These are phyloP conservation scores for Henricia sp. DNA, from an alignment of 53 echinoderm and acorn worm genomes.

Conservation along the genomic window DNA sequence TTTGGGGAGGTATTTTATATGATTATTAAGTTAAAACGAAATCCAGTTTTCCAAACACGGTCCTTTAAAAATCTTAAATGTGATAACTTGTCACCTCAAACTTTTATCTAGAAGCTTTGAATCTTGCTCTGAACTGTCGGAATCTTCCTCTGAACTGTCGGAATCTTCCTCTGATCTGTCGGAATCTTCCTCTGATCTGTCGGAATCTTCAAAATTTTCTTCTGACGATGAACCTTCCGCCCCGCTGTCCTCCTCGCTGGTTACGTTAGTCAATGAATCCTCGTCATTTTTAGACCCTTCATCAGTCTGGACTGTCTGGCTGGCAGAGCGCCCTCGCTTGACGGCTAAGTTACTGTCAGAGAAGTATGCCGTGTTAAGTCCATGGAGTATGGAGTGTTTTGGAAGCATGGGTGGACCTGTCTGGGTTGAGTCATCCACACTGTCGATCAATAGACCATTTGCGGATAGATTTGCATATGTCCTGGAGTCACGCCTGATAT, in stretches of 20 bases:
- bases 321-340: slow-evolving; percentile 42
- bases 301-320: slow-evolving; percentile 6
- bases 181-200: slow-evolving; percentile 28
- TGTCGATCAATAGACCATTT: no score
- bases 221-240: slow-evolving; percentile 5
- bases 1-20: no score
- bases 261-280: slow-evolving; percentile 28
- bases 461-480: no score
- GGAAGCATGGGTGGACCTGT: background rate
- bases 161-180: no score
- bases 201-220: background rate
- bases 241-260: slow-evolving; percentile 24
- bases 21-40: no score
- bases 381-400: background rate
- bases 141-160: background rate
- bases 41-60: no score
- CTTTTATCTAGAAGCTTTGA: slow-evolving; percentile 1
- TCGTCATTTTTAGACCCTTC: background rate
- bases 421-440: slow-evolving; percentile 34
- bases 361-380: slow-evolving; percentile 13
- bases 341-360: background rate
- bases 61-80: background rate
- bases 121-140: background rate
- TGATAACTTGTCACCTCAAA: background rate
- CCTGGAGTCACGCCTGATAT: no score